Conservation (phyloP, 2,113 vertebrate species). For the Vulpes ferrilata region DNA sequence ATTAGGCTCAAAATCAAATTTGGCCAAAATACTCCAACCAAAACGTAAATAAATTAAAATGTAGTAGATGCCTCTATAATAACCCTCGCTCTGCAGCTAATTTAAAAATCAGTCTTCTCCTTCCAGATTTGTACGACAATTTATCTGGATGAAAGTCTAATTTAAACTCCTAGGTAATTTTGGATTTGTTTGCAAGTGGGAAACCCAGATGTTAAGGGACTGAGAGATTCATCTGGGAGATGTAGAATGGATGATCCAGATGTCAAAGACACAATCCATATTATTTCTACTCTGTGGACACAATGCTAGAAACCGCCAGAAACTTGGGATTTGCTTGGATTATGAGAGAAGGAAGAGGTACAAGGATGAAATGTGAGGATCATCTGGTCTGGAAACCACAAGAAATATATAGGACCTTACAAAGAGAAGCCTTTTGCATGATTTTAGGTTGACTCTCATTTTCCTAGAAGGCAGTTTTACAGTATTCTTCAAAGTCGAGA, state of each 20-base stretch:
- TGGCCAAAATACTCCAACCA: slow-evolving; percentile 8
- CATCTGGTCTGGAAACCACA: neutral
- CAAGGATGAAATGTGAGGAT: neutral
- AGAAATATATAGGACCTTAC: neutral
- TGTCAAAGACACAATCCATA: neutral
- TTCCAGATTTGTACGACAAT: neutral
- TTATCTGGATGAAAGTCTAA: slow-evolving; percentile 52
- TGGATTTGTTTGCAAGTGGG: slow-evolving; percentile 44
- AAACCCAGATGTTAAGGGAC: slow-evolving; percentile 63
- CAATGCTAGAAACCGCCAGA: neutral
- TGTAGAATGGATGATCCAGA: neutral
- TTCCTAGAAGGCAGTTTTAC: neutral
- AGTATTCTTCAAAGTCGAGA: neutral
- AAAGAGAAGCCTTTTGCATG: neutral
- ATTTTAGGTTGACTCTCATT: neutral
- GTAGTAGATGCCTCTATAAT: neutral
- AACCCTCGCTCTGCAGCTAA: neutral
- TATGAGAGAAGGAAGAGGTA: neutral
- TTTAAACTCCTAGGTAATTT: slow-evolving; percentile 48
- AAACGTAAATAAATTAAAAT: neutral
- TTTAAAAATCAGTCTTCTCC: neutral
- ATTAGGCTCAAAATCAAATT: slow-evolving; percentile 29
- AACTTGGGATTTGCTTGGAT: neutral
- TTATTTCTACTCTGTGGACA: neutral
- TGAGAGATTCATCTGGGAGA: neutral